Percentiles rank a stretch among this genome's conserved stretches.
Evolutionary conservation across 2,797 vertebrate genomes (phyloP).

Genomic region (Rhinogobio ventralis): DNA sequence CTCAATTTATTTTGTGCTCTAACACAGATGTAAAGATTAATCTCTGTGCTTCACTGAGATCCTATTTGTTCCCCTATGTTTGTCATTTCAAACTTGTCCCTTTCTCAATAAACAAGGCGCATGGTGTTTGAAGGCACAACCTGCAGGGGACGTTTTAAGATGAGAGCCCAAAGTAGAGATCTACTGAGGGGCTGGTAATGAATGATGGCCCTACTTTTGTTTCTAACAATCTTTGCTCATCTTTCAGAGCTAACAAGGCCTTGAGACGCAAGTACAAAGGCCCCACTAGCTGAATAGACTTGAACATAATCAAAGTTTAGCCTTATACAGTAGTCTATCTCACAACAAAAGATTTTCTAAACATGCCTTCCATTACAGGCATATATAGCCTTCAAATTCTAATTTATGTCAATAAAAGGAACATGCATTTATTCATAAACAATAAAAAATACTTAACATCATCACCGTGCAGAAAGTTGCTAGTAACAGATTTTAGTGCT

Average conservation of each 20-base stretch:
- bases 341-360: neutral
- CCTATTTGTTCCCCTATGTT: conserved; percentile 35
- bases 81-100: conserved; percentile 31
- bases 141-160: conserved; percentile 47
- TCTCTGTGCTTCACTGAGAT: conserved; percentile 14
- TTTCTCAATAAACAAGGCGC: conserved; percentile 41
- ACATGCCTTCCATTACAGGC: neutral
- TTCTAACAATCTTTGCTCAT: conserved; percentile 39
- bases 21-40: conserved; percentile 48
- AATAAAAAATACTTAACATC: neutral
- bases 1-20: conserved; percentile 37
- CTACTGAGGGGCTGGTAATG: conserved; percentile 55
- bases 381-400: neutral
- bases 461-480: neutral
- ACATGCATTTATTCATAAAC: neutral
- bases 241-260: conserved; percentile 23
- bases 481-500: conserved; percentile 1
- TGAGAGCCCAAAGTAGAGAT: conserved; percentile 1
- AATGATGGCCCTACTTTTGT: conserved; percentile 57
- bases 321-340: neutral
- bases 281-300: neutral
- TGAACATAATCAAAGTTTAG: conserved; percentile 1
- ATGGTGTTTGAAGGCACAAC: conserved; percentile 36
- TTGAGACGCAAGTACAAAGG: neutral
- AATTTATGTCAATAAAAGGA: neutral